Conservation (phyloP, 2,888 invertebrate species). For the Spodoptera littoralis region DNA sequence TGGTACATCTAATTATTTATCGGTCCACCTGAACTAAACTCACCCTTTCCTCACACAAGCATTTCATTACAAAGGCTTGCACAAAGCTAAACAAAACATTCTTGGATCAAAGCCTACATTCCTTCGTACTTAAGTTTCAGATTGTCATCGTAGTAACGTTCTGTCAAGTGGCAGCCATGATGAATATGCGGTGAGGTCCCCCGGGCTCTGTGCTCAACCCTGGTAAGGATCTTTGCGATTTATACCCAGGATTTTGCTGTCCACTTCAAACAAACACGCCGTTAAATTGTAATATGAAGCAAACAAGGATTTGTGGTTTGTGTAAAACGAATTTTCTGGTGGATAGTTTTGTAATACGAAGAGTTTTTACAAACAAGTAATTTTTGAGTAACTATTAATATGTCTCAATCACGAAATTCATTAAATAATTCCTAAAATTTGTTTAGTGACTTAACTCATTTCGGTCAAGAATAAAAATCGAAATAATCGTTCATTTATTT, state of each 20-base stretch:
- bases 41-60: neutral
- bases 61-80: neutral
- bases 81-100: constrained; percentile 2
- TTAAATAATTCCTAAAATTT: no score
- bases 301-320: constrained; percentile 29
- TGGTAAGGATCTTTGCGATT: constrained; percentile 63
- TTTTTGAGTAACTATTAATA: no score
- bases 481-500: no score
- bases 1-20: neutral
- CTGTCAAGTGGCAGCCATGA: constrained; percentile 69
- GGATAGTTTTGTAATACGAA: neutral
- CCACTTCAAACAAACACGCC: constrained; percentile 75
- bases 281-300: constrained; percentile 60
- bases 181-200: constrained; percentile 70
- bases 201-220: constrained; percentile 56
- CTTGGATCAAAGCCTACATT: constrained; percentile 20
- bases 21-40: neutral
- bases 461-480: no score
- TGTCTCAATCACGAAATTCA: no score
- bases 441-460: no score
- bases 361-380: no score
- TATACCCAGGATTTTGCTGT: constrained; percentile 69
- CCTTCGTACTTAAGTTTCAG: constrained; percentile 29
- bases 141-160: constrained; percentile 49
- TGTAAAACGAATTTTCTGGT: neutral